A percentile compares a stretch with the other conserved stretches of the same genome.
Evolutionary conservation across 2,888 invertebrate genomes (phyloP).

Genomic region (Amphiduros pacificus): DNA sequence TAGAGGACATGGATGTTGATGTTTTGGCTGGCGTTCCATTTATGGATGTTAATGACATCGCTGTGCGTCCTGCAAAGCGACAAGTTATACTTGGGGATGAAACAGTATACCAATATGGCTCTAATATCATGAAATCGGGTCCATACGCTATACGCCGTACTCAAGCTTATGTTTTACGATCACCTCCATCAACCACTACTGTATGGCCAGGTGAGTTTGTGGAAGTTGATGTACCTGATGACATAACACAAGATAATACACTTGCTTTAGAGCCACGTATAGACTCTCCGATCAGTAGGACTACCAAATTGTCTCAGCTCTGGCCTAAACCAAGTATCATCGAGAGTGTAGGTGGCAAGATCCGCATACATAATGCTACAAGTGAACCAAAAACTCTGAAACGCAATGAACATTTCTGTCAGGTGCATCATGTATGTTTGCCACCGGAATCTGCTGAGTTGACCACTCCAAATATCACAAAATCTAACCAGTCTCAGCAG

Average conservation of each 20-base stretch:
- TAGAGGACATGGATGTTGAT: conserved; percentile 29
- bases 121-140: no score
- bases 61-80: conserved; percentile 26
- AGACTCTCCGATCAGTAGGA: neutral
- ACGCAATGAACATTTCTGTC: no score
- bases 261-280: neutral
- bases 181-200: neutral
- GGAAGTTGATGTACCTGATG: neutral
- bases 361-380: conserved; percentile 22
- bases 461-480: no score
- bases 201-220: neutral
- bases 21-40: conserved; percentile 30
- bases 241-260: neutral
- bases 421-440: no score
- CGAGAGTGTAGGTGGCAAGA: conserved; percentile 18
- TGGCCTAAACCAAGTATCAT: conserved; percentile 17
- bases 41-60: conserved; percentile 32
- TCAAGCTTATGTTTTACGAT: neutral
- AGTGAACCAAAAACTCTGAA: no score
- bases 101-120: no score
- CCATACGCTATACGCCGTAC: no score
- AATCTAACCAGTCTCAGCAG: no score
- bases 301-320: neutral
- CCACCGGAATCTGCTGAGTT: no score
- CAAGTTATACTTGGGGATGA: conserved; percentile 10